Base-by-base conservation (phyloP, 1,140 invertebrate species). In the Maconellicoccus hirsutus region DNA sequence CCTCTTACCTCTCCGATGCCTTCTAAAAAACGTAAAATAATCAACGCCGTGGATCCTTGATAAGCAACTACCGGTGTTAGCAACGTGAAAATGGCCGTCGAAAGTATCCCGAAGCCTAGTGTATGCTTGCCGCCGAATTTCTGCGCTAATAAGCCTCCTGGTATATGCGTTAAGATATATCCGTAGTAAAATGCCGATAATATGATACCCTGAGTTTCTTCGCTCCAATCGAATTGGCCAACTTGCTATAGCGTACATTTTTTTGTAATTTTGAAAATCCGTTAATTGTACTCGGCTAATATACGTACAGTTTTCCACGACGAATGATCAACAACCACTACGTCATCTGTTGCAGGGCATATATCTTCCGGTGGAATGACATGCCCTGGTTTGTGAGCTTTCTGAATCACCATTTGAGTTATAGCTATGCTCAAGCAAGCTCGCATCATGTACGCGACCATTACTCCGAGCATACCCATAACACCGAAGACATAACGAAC, bases 381-480 rank as follows among this genome's bases (percentile, higher is more conserved):
- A 38, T 38, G 33, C 6, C 2, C n/a, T 19, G 42, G 42, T 52
- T 14, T 52, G 42, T 19, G 42, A 19, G 42, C 6, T 6, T 3
- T 22, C 0, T 61, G 39, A 12, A 23, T 71, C 0, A 86, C 89
- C 90, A 96, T 94, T 75, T 91, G 89, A 14, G 93, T 93, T 75
- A 96, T 94, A 3, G 92, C 91, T 21, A 95, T 86, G 73, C 90
- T 93, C 1, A 96, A 82, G 76, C 90, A 93, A 1, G 93, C 89
- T 23, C 93, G 83, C 88, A 96, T 90, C 19, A 91, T 89, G 78
- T 71, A 61, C 1, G 72, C 70, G 7, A 71, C 39, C 16, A 70
- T 69, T 22, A 93, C 84, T 14, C 89, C 91, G 74, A 91, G 77
- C 77, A 94, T 92, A 22, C 90, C 90, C 86, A 94, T 89, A 14